Base-by-base conservation (phyloP, 2,888 invertebrate species). In the Nomada flava region DNA sequence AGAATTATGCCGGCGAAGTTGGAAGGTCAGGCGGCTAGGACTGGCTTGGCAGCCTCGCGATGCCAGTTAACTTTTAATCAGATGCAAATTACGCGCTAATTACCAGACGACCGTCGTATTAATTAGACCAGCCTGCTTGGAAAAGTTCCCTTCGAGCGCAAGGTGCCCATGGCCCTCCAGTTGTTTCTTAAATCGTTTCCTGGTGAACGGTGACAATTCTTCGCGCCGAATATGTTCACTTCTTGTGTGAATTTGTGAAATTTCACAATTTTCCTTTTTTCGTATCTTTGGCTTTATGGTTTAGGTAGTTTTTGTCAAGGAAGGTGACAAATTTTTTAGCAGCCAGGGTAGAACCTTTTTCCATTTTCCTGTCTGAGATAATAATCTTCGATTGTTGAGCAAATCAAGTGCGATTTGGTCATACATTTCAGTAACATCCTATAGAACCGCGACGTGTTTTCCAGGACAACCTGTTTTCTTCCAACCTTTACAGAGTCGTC, bases 71-170 rank as follows among this genome's bases (percentile, higher is more conserved):
- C 90, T 91, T 91, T 91, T 90, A 91, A 91, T 91, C 90, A 90
- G 87, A 91, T 91, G 91, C 89, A 90, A 91, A 91, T 91, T 90
- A 87, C 85, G 83, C 86, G 85, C 89, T 91, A 91, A 91, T 91
- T 90, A 90, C 90, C 82, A 82, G 72, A 83, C 86, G 78, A 70
- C 82, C 88, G 86, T 85, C 84, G 90, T 90, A 90, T 91, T 90
- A 90, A 91, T 91, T 91, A 90, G 86, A 86, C 68, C 59, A 36
- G 74, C 44, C 76, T 63, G 70, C 70, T 50, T 71, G 74, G 83
- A 71, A 71, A 78, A 82, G 63, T 83, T 78, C 59, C 52, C 69
- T 47, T 55, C n/a, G 18, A 2, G 7, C 44, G 13, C 18, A 5
- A 53, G 67, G 18, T 69, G 76, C 65, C 50, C 76, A 53, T 29